Percentiles rank a stretch among this genome's conserved stretches.
Evolutionary conservation across 2,113 vertebrate species (phyloP).

Genomic region (Tachysurus fulvidraco): DNA sequence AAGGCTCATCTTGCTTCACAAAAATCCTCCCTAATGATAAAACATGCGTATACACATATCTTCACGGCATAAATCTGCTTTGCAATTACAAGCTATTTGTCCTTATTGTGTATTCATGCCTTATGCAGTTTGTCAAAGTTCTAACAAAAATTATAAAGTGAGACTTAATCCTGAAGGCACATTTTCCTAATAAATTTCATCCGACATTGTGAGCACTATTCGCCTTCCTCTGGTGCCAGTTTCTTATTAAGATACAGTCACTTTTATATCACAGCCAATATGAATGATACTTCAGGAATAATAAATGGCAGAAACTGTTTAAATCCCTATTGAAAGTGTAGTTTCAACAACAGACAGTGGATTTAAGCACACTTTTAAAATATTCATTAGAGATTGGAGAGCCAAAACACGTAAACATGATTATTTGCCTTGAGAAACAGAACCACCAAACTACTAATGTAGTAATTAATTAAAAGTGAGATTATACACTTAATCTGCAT

Average conservation of each 20-base stretch:
- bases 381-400: no score
- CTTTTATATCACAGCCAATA: background rate
- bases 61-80: background rate
- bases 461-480: background rate
- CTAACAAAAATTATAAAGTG: background rate
- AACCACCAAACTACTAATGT: background rate
- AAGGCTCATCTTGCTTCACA: background rate
- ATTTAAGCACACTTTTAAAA: no score
- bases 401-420: background rate
- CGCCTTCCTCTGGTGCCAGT: no score
- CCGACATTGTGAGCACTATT: background rate
- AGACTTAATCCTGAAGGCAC: background rate
- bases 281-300: background rate
- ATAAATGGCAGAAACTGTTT: background rate
- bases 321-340: background rate
- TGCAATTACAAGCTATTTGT: no score
- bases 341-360: background rate
- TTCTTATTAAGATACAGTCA: background rate
- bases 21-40: background rate
- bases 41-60: background rate
- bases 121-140: background rate
- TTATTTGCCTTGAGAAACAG: slow-evolving; percentile 6
- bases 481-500: background rate
- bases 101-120: no score
- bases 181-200: background rate